These are phyloP conservation scores for Thamnophis elegans DNA, from an alignment of 2,797 vertebrate species.

Conservation along the genomic window DNA sequence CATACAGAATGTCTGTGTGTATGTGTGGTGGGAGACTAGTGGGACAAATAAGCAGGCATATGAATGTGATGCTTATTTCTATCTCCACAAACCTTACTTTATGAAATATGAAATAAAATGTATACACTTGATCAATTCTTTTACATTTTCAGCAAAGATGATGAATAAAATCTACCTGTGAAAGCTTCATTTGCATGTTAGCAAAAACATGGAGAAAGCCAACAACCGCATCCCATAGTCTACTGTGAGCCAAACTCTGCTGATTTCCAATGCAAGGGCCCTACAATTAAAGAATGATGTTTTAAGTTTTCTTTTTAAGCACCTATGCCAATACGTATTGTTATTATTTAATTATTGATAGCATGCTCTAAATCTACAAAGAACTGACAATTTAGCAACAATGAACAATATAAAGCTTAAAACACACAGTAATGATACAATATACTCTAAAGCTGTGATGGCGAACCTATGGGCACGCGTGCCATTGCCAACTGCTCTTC, in stretches of 20 bases:
- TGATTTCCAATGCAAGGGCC: slow-evolving; percentile 96
- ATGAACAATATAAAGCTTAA: background rate
- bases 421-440: background rate
- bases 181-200: slow-evolving; percentile 99
- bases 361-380: background rate
- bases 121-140: background rate
- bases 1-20: too few relatives aligned
- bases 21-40: background rate
- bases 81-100: background rate
- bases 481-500: too few relatives aligned
- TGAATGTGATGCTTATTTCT: background rate
- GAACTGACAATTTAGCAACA: background rate
- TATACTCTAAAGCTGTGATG: background rate
- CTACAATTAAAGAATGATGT: slow-evolving; percentile 65
- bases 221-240: slow-evolving; percentile 96
- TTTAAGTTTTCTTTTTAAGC: background rate
- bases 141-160: slow-evolving; percentile 29
- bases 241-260: slow-evolving; percentile 95
- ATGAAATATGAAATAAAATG: background rate
- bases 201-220: slow-evolving; percentile 99
- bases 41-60: background rate
- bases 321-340: background rate
- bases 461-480: too few relatives aligned
- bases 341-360: background rate
- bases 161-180: slow-evolving; percentile 82